phyloP scores from a whole-genome alignment of 2,797 vertebrate genomes.

The Mormyrus proboscirostris region DNA sequence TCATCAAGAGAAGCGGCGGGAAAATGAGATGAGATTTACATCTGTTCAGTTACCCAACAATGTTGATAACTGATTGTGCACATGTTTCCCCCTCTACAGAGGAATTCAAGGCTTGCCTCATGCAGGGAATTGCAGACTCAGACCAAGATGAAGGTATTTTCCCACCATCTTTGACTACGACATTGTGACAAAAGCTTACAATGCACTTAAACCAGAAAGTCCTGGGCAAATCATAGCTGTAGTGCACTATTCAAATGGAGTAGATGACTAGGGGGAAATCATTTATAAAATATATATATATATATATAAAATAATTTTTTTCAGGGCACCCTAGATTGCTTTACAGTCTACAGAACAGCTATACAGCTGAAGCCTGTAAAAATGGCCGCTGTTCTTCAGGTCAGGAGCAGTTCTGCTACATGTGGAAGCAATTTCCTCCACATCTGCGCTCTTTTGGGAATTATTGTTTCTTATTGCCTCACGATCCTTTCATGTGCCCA shows the following conservation, averaged over 20 bases:
- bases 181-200: neutral
- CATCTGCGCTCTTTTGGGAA: conserved; percentile 75
- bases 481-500: conserved; percentile 80
- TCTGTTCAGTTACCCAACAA: neutral
- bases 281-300: conserved; percentile 91
- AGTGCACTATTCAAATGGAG: conserved; percentile 47
- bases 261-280: conserved; percentile 75
- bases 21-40: neutral
- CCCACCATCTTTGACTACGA: neutral
- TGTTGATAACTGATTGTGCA: neutral
- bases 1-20: neutral
- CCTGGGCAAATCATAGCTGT: conserved; percentile 44
- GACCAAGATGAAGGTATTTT: neutral
- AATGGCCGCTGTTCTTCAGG: conserved; percentile 70
- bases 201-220: conserved; percentile 8
- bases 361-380: conserved; percentile 91
- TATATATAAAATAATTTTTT: too few species aligned
- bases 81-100: neutral
- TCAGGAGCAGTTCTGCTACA: conserved; percentile 74
- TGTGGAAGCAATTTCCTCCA: conserved; percentile 81
- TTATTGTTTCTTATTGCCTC: conserved; percentile 59
- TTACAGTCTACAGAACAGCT: conserved; percentile 85
- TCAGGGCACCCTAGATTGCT: conserved; percentile 87
- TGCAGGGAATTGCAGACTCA: neutral
- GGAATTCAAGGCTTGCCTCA: neutral